phyloP scores from a whole-genome alignment of 2,888 invertebrate species.

The Thereva unica region DNA sequence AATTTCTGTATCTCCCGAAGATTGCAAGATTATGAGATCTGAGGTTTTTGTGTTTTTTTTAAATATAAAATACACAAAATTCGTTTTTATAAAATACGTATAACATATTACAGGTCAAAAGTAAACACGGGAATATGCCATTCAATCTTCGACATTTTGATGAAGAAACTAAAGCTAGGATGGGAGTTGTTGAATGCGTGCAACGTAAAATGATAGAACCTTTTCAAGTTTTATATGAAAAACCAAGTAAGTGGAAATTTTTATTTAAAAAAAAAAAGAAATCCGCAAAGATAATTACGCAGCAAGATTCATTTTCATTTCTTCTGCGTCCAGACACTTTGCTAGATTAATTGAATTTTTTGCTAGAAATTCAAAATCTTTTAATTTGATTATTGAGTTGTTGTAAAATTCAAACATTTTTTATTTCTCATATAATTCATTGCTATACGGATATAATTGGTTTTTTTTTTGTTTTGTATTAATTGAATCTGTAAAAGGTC shows the following conservation, averaged over 20 bases:
- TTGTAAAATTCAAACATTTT: slow-evolving; percentile 9
- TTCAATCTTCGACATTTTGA: slow-evolving; percentile 94
- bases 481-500: no score
- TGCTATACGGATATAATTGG: no score
- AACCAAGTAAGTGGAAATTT: slow-evolving; percentile 62
- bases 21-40: slow-evolving; percentile 48
- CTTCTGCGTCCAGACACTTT: slow-evolving; percentile 58
- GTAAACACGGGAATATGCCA: slow-evolving; percentile 95
- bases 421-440: background rate
- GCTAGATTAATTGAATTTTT: slow-evolving; percentile 50
- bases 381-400: background rate
- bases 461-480: no score
- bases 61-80: background rate
- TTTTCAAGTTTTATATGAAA: slow-evolving; percentile 89
- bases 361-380: background rate
- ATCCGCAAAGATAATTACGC: slow-evolving; percentile 56
- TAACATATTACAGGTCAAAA: slow-evolving; percentile 64
- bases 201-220: slow-evolving; percentile 97
- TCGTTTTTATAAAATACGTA: background rate
- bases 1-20: slow-evolving; percentile 37
- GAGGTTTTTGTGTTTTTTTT: slow-evolving; percentile 40
- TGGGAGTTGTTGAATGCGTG: slow-evolving; percentile 98
- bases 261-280: slow-evolving; percentile 5
- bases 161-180: slow-evolving; percentile 95
- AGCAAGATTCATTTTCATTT: slow-evolving; percentile 45